Conservation (phyloP, 2,888 invertebrate species). For the Oscheius onirici region DNA sequence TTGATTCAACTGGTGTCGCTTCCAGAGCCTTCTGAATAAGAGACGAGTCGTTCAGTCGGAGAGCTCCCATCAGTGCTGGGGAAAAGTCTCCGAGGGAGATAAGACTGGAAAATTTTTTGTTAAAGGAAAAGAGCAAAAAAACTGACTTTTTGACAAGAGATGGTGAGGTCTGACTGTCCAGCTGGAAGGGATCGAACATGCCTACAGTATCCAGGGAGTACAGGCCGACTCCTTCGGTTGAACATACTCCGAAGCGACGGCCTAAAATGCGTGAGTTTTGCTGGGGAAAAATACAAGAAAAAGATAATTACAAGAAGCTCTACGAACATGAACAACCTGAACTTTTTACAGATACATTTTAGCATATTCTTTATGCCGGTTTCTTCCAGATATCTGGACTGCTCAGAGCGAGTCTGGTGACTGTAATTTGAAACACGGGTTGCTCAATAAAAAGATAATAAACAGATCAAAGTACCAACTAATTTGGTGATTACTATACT, state of each 20-base stretch:
- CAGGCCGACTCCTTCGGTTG: constrained; percentile 91
- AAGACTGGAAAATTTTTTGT: constrained; percentile 31
- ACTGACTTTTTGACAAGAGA: constrained; percentile 72
- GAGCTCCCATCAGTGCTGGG: constrained; percentile 83
- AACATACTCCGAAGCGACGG: constrained; percentile 85
- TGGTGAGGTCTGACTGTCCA: constrained; percentile 87
- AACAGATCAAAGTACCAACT: too few relatives aligned
- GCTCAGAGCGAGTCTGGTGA: too few relatives aligned
- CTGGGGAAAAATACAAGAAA: too few relatives aligned
- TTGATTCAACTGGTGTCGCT: constrained; percentile 80
- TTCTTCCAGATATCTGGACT: too few relatives aligned
- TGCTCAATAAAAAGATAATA: too few relatives aligned
- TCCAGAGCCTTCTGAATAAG: constrained; percentile 85
- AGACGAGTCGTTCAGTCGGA: constrained; percentile 84
- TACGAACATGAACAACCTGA: too few relatives aligned
- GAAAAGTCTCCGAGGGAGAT: constrained; percentile 41
- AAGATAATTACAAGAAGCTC: too few relatives aligned
- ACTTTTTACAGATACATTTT: too few relatives aligned
- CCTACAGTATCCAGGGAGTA: constrained; percentile 83
- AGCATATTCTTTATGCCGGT: too few relatives aligned
- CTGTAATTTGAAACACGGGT: too few relatives aligned
- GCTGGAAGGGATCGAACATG: constrained; percentile 91
- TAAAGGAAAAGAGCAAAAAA: background rate
- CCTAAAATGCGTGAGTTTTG: too few relatives aligned
- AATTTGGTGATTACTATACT: too few relatives aligned